phyloP scores from a whole-genome alignment of 2,113 vertebrate genomes.

The Macroglossus sobrinus region DNA sequence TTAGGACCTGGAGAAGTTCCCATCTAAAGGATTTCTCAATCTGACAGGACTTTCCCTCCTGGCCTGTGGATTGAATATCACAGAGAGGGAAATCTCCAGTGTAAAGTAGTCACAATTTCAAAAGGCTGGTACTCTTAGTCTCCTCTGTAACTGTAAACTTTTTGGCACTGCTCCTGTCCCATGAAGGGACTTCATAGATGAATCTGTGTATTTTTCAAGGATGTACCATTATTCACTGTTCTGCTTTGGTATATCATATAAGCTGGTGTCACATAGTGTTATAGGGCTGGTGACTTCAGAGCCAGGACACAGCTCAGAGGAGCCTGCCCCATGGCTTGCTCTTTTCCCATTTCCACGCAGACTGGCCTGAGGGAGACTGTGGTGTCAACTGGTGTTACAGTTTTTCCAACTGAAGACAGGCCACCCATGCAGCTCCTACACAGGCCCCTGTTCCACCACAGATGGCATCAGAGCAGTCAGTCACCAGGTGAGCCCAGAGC shows the following conservation, averaged over 20 bases:
- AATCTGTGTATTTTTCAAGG: background rate
- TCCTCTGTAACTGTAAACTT: background rate
- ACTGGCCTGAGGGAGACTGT: background rate
- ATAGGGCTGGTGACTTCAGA: background rate
- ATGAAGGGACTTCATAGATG: background rate
- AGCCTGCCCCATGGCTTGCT: rapidly evolving
- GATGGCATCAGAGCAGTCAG: background rate
- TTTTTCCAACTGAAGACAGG: background rate
- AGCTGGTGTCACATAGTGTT: background rate
- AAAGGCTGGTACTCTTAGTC: background rate
- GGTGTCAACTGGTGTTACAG: background rate
- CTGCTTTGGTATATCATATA: background rate
- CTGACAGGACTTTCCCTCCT: background rate
- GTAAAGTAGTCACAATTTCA: background rate
- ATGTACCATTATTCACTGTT: background rate
- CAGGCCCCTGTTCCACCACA: rapidly evolving
- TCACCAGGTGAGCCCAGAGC: background rate
- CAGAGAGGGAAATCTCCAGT: background rate
- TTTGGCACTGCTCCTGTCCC: background rate
- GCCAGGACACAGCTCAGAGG: background rate
- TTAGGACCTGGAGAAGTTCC: background rate
- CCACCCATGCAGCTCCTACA: background rate
- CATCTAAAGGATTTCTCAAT: background rate
- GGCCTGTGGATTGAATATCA: background rate
- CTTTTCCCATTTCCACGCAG: background rate